Conservation (phyloP, 2,797 vertebrate genomes). For the Rhinogobio ventralis region DNA sequence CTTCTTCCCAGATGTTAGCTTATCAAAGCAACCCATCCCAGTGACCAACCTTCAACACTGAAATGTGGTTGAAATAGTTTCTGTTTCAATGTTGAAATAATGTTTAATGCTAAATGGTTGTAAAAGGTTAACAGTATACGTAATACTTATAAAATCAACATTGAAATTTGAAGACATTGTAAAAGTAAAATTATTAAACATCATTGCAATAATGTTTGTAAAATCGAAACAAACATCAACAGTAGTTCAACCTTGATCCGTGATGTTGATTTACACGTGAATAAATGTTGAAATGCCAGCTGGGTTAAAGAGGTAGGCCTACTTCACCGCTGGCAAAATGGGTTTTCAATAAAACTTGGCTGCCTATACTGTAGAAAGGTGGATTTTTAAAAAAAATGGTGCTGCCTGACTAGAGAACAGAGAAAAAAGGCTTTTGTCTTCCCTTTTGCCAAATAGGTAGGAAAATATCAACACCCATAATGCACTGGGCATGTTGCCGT, state of each 20-base stretch:
- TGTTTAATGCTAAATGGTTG: neutral
- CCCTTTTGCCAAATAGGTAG: neutral
- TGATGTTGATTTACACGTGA: neutral
- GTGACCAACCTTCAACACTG: neutral
- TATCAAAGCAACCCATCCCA: neutral
- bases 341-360: neutral
- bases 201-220: neutral
- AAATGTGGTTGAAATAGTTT: neutral
- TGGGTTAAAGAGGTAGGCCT: neutral
- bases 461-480: neutral
- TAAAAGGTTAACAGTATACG: neutral
- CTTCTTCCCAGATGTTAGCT: neutral
- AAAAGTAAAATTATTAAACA: neutral
- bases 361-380: neutral
- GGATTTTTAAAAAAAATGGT: neutral
- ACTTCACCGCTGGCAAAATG: neutral
- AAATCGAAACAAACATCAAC: neutral
- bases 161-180: too few relatives aligned
- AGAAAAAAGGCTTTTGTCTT: neutral
- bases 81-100: neutral
- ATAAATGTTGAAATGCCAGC: neutral
- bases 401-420: neutral
- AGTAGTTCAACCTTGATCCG: neutral
- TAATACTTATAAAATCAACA: too few relatives aligned
- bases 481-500: neutral